Percentiles rank a stretch among this genome's conserved stretches.
Conservation (phyloP, 2,113 vertebrate species). For the Myiozetetes cayanensis region DNA sequence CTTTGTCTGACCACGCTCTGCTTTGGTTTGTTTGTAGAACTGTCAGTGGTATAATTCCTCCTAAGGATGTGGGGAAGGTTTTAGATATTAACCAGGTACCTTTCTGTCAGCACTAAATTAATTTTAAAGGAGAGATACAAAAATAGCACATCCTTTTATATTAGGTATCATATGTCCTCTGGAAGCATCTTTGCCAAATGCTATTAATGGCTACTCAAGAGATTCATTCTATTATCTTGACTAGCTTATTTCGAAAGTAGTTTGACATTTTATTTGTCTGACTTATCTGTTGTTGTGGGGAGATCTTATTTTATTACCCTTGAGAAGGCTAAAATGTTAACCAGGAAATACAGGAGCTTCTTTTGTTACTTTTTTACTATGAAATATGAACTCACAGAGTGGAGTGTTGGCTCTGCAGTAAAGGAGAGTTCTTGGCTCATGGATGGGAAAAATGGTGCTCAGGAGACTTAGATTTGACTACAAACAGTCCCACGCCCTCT, state of each 20-base stretch:
- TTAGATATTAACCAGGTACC: not conserved
- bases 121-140: constrained; percentile 22
- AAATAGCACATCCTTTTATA: constrained; percentile 26
- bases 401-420: not conserved
- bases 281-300: constrained; percentile 38
- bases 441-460: not conserved
- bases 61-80: not conserved
- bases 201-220: constrained; percentile 33
- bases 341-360: not conserved
- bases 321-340: constrained; percentile 48
- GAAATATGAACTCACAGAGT: not conserved
- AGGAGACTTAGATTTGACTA: not conserved
- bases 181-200: constrained; percentile 12
- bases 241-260: constrained; percentile 42
- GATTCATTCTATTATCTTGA: constrained; percentile 46
- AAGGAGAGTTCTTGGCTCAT: not conserved
- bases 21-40: not conserved
- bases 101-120: not conserved
- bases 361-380: not conserved
- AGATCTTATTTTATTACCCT: constrained; percentile 52
- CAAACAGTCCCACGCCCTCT: not conserved
- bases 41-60: not conserved
- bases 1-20: not conserved
- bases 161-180: not conserved
- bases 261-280: constrained; percentile 54